Evolutionary conservation across 2,888 invertebrate species (phyloP), one percentile per base, ranked within the genome.

Genomic region (Callinectes sapidus): DNA sequence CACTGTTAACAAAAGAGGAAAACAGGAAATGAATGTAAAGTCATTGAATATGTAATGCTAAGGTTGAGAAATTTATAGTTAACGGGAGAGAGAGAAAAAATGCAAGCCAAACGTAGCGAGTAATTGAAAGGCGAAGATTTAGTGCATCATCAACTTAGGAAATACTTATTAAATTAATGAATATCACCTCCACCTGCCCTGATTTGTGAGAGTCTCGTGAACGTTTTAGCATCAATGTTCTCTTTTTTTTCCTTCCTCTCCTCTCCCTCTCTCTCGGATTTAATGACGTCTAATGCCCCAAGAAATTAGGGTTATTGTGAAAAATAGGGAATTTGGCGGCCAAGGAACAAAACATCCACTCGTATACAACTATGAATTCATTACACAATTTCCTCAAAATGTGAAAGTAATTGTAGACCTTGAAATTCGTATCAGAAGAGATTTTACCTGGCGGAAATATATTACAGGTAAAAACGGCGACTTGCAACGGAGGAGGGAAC

Each of bases 371-470:
- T 81, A 8, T 35, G 81, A 81, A 81, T 35, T 35, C 81, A 35
- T 81, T 32, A 81, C 81, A 35, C 81, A 81, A 32, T 35, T 81
- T 32, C 81, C 81, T 81, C 35, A 81, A 81, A 18, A 81, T 81
- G 35, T 35, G 32, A 35, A 81, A 81, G 81, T 81, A 81, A 81
- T 81, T 81, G 81, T 6, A 2, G 14, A 35, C 32, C 81, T 32
- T 35, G 81, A 81, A 81, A 81, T 81, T 81, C 14, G 32, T 18
- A 81, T 81, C 35, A 35, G 81, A 71, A 71, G n/a, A 71, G 71
- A 71, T 71, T 71, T 71, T 71, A 71, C 71, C 28, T n/a, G 28
- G 71, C 71, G 71, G 71, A 71, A 71, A 71, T 71, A 71, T 71
- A 71, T 71, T 28, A 61, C 61, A 23, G 71, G n/a, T n/a, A n/a